Conservation (phyloP, 2,113 vertebrate species). For the Ovibos moschatus region DNA sequence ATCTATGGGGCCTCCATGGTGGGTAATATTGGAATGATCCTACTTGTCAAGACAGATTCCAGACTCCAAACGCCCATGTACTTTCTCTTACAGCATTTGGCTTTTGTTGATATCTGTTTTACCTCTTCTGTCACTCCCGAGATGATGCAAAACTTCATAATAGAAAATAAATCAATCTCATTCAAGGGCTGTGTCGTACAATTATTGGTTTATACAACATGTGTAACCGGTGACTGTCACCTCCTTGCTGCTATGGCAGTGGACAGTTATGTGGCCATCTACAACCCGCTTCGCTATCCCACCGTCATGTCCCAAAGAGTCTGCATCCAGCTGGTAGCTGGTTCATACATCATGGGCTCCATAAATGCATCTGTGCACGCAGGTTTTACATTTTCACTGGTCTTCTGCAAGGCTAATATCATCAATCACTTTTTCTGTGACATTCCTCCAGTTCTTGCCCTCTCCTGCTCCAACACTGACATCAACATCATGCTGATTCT, state of each 20-base stretch:
- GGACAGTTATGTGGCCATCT: conserved; percentile 54
- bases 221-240: conserved; percentile 28
- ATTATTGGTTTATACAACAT: conserved; percentile 26
- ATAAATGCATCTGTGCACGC: conserved; percentile 35
- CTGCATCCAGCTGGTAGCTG: conserved; percentile 30
- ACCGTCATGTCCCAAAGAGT: conserved; percentile 35
- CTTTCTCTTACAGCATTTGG: conserved; percentile 62
- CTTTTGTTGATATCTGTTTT: conserved; percentile 57
- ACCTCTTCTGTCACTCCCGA: conserved; percentile 53
- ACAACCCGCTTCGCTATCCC: conserved; percentile 27
- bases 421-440: conserved; percentile 61
- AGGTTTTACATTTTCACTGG: conserved; percentile 23
- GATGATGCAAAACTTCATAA: conserved; percentile 22
- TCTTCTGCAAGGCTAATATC: conserved; percentile 12
- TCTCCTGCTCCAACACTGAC: conserved; percentile 45
- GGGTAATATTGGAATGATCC: conserved; percentile 53
- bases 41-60: conserved; percentile 28
- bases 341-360: conserved; percentile 9
- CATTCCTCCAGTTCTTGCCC: neutral
- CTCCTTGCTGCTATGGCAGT: conserved; percentile 46
- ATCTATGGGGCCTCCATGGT: conserved; percentile 15
- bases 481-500: conserved; percentile 32
- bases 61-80: conserved; percentile 61
- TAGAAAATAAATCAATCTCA: conserved; percentile 4
- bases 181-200: neutral